Evolutionary conservation across 2,888 invertebrate genomes (phyloP), one percentile per base, ranked within the genome.

Genomic region (Agrotis exclamationis): DNA sequence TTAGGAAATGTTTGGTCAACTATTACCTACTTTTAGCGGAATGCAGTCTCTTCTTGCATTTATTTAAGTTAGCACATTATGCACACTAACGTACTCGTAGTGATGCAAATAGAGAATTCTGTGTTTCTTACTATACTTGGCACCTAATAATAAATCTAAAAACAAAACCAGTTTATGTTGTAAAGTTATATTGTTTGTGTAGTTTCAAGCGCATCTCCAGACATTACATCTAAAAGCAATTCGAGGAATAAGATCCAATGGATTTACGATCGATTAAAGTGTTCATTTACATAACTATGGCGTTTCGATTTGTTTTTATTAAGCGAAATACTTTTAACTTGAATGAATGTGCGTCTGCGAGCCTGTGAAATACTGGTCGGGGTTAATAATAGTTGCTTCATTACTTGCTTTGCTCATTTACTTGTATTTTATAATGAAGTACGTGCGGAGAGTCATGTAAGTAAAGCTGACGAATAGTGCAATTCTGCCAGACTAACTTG

Each of bases 231-330:
- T 67, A 70, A 84, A 74, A 79, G 69, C 75, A 70, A 84, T 76
- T 79, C 64, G 9, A 77, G 72, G 71, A 82, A 79, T 76, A 76
- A 75, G 69, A 73, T 75, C 54, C 73, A 69, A 67, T 56, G 60
- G 79, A 82, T 82, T 84, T 82, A 82, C 84, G 79, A 83, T 70
- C 70, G 68, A 82, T 84, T 82, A 78, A 84, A 76, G 50, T 62
- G 75, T 67, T 71, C 20, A 79, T 83, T 83, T 79, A 82, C 79
- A 76, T 81, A 78, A 66, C 70, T 71, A 73, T 63, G 73, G 79
- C 56, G 56, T 73, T 59, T 58, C 73, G 62, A 68, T 75, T 84
- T 82, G 82, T 83, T 82, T 82, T 74, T 77, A 69, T 71, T 68
- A 57, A 74, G 70, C 76, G 51, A 70, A 76, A 76, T 76, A 68